These are phyloP conservation scores for Drosophila guanche DNA, from an alignment of 1,140 invertebrate genomes.

Conservation along the genomic window DNA sequence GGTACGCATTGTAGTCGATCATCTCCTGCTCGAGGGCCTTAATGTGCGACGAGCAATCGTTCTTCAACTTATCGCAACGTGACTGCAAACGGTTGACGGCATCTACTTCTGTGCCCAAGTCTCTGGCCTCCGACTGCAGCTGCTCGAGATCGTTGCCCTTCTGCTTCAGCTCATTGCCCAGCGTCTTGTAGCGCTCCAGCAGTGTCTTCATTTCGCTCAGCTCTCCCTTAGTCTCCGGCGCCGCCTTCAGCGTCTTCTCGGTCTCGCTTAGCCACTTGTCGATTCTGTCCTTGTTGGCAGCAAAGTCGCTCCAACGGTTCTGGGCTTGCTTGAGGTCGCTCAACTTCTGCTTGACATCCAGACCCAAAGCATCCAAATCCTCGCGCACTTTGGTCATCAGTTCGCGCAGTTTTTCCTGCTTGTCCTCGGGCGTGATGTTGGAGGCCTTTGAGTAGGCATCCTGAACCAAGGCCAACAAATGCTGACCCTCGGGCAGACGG, in stretches of 20 bases:
- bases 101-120: constrained; percentile 87
- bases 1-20: constrained; percentile 93
- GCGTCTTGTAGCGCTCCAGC: constrained; percentile 92
- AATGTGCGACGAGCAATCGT: constrained; percentile 86
- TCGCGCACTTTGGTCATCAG: constrained; percentile 90
- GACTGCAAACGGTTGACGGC: constrained; percentile 87
- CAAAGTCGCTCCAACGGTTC: constrained; percentile 92
- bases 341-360: constrained; percentile 91
- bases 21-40: constrained; percentile 90
- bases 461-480: constrained; percentile 90
- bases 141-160: constrained; percentile 90
- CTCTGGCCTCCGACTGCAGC: constrained; percentile 88
- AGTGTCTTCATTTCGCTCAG: constrained; percentile 95
- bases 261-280: constrained; percentile 89
- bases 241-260: constrained; percentile 86
- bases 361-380: constrained; percentile 92
- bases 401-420: constrained; percentile 90
- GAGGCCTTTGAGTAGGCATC: constrained; percentile 93
- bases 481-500: constrained; percentile 93
- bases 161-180: constrained; percentile 89
- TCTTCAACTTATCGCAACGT: constrained; percentile 87
- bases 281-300: constrained; percentile 88
- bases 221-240: constrained; percentile 90
- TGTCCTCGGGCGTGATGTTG: constrained; percentile 90
- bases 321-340: constrained; percentile 90